These are phyloP conservation scores for Cynocephalus volans DNA, from an alignment of 2,113 vertebrate species.

Conservation along the genomic window DNA sequence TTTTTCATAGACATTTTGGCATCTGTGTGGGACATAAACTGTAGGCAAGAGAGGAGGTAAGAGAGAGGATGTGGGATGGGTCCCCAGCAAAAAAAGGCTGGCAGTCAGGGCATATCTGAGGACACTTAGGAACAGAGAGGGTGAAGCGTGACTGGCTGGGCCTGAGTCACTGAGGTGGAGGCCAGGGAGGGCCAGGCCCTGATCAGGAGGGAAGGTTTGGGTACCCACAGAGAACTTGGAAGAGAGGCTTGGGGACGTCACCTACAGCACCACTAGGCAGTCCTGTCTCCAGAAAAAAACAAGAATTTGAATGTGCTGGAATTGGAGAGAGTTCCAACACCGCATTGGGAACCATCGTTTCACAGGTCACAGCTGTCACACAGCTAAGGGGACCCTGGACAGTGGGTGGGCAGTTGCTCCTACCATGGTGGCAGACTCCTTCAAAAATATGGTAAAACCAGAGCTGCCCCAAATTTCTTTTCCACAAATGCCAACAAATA, in stretches of 20 bases:
- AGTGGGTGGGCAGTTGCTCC: background rate
- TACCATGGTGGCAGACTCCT: rapidly evolving
- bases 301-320: background rate
- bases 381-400: background rate
- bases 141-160: background rate
- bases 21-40: background rate
- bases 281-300: background rate
- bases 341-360: background rate
- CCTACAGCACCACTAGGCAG: background rate
- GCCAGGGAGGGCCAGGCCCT: too few species aligned
- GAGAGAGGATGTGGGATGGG: background rate
- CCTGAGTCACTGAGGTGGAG: background rate
- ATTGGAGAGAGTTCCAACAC: too few species aligned
- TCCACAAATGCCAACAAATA: background rate
- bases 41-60: rapidly evolving
- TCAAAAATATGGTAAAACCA: background rate
- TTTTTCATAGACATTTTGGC: background rate
- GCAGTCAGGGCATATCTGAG: background rate
- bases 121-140: background rate
- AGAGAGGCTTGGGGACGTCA: background rate
- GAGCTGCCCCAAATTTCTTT: background rate
- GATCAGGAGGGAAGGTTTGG: background rate
- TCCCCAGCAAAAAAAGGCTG: too few species aligned
- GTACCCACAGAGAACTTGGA: background rate
- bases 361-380: background rate